Base-by-base conservation (phyloP, 2,113 vertebrate species). In the Nothobranchius kuhntae region DNA sequence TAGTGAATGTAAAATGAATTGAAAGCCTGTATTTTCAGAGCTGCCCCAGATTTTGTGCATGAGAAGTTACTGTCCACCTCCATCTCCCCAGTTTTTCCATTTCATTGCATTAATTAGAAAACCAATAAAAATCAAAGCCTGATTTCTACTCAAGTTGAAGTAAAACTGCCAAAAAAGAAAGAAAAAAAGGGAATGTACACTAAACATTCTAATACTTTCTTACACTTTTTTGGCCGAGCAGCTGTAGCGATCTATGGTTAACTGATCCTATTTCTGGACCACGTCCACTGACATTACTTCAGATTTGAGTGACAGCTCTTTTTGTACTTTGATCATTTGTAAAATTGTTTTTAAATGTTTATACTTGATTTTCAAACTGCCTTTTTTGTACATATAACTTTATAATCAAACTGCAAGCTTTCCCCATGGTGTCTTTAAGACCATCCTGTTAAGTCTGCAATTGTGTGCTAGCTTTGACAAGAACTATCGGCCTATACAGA, bases 281-380 rank as follows among this genome's bases (percentile, higher is more conserved):
- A 81, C 46, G 75, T 89, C 75, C 78, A 80, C 75, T 79, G 71
- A 84, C 87, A 91, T 91, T 65, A 84, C 89, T 93, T 94, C 75
- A 80, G 36, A 89, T 92, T 91, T 82, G 85, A 91, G 90, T 92
- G 94, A 93, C 89, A 91, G 91, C 93, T 93, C 80, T 95, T 98
- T 98, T 94, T 98, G 96, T 95, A 94, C 94, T 94, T 93, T 93
- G 94, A 95, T 95, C 97, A 95, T 98, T 96, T 98, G 96, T 97
- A 96, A 94, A 95, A 89, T 95, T 95, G 93, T 98, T 99, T 99
- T 95, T 96, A 99, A 93, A 96, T 98, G 95, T 99, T 99, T 99
- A 93, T 98, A 98, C 95, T 96, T 95, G 94, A 95, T 98, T 99
- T 97, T 96, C 94, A 96, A 94, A 98, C 93, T 96, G 96, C 96